A percentile compares a stretch with the other conserved stretches of the same genome.
Conservation (phyloP, 2,113 vertebrate species). For the Notiomystis cincta region DNA sequence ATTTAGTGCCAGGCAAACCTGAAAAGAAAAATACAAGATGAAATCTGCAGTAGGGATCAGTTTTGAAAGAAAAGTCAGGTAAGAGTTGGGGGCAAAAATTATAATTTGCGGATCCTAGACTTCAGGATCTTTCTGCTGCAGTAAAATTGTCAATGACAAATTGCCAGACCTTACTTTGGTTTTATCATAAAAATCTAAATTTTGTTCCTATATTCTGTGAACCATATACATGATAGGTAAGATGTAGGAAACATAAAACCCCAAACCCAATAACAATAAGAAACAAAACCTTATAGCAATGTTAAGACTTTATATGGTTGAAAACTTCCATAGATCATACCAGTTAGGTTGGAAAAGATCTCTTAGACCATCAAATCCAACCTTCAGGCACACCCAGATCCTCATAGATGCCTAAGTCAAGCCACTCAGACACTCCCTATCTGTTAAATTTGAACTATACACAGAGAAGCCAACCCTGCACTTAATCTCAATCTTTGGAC, state of each 20-base stretch:
- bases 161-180: background rate
- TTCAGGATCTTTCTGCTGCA: background rate
- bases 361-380: background rate
- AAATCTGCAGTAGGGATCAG: background rate
- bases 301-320: background rate
- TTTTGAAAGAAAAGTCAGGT: background rate
- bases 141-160: background rate
- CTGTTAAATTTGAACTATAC: background rate
- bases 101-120: background rate
- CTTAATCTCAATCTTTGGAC: background rate
- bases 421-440: background rate
- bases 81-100: background rate
- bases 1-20: background rate
- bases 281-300: background rate
- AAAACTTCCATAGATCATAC: background rate
- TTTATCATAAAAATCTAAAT: background rate
- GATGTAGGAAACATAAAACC: background rate
- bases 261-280: background rate
- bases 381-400: background rate
- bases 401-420: background rate
- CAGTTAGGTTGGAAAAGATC: background rate
- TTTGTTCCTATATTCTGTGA: background rate
- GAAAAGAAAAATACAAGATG: background rate
- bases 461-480: background rate
- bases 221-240: background rate